These are phyloP conservation scores for Tetheella fluctuosa DNA, from an alignment of 2,888 invertebrate species.

Conservation along the genomic window DNA sequence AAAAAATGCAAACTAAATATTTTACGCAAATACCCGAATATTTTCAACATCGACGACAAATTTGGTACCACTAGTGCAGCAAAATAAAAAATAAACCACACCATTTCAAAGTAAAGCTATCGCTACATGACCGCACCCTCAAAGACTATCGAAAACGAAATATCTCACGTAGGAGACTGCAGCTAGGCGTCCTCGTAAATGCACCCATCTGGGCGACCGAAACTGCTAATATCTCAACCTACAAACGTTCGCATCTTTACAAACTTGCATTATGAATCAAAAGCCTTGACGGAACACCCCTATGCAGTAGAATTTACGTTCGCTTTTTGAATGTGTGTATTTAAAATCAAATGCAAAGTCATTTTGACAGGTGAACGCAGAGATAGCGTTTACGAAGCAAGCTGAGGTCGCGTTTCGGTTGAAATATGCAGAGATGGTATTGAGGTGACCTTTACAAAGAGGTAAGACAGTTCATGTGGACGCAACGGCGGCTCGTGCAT, in stretches of 20 bases:
- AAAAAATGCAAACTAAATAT: neutral
- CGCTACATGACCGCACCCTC: conserved; percentile 39
- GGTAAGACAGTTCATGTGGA: conserved; percentile 75
- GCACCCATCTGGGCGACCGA: conserved; percentile 69
- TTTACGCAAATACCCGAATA: neutral
- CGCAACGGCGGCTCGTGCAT: conserved; percentile 58
- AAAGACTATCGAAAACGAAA: conserved; percentile 75
- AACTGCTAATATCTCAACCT: conserved; percentile 80
- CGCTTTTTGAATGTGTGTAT: conserved; percentile 27
- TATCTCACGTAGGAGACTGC: conserved; percentile 63
- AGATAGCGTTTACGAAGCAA: conserved; percentile 77
- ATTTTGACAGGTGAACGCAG: conserved; percentile 56
- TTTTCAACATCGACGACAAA: neutral
- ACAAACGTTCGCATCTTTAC: conserved; percentile 67
- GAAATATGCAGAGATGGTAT: conserved; percentile 81
- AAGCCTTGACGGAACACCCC: conserved; percentile 10
- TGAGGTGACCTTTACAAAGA: conserved; percentile 77
- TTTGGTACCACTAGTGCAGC: conserved; percentile 4
- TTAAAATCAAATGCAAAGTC: conserved; percentile 21
- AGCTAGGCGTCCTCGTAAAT: conserved; percentile 61
- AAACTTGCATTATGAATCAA: conserved; percentile 30
- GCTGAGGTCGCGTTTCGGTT: conserved; percentile 71
- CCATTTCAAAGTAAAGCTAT: conserved; percentile 15
- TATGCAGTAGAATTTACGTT: conserved; percentile 32
- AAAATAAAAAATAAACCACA: conserved; percentile 17